Evolutionary conservation across 2,888 invertebrate genomes (phyloP).

Genomic region (Hyposoter dolosus): DNA sequence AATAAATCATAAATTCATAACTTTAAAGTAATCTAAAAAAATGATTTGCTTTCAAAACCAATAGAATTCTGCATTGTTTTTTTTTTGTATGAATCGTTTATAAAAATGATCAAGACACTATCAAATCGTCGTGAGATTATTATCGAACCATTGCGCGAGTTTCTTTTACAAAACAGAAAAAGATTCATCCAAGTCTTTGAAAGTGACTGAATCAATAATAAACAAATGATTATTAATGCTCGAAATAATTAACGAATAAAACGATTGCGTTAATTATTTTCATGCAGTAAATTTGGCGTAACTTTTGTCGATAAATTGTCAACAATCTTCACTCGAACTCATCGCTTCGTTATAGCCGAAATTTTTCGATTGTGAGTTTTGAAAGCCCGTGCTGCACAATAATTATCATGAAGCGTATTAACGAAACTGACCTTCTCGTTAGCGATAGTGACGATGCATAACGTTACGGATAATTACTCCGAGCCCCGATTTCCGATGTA

Average conservation of each 20-base stretch:
- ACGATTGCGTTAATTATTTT: neutral
- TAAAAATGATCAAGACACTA: no score
- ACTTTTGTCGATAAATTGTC: neutral
- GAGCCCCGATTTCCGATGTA: neutral
- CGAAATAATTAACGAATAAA: neutral
- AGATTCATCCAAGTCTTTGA: no score
- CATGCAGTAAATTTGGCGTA: neutral
- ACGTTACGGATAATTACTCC: neutral
- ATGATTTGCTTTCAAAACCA: no score
- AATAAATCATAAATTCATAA: no score
- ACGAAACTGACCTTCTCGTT: slow-evolving; percentile 3
- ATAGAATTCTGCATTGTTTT: no score
- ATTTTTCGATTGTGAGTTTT: neutral
- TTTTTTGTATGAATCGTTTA: no score
- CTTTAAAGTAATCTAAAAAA: no score
- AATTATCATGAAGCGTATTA: neutral
- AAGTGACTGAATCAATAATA: neutral
- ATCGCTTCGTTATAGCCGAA: neutral
- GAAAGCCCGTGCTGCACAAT: no score
- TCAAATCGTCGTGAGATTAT: no score
- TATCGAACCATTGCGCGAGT: no score
- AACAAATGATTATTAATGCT: neutral
- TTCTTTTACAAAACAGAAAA: no score
- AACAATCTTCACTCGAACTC: neutral
- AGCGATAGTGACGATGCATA: neutral